Base-by-base conservation (phyloP, 23 tunicate genomes). In the Botrylloides violaceus region DNA sequence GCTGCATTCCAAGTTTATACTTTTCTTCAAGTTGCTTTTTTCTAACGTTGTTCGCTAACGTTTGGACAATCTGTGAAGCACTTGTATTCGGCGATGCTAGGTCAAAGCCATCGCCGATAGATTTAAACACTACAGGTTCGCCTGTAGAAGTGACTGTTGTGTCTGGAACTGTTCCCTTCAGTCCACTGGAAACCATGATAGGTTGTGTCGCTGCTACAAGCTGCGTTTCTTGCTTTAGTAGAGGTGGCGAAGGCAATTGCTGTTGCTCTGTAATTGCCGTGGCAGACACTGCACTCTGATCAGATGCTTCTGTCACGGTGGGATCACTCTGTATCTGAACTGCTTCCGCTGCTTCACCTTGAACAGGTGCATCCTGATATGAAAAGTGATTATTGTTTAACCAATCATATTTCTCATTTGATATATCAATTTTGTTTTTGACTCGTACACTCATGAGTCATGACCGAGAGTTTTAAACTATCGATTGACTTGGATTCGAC, bases 21-120 rank as follows among this genome's bases (percentile, higher is more conserved):
- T 36, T n/a, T 4, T 68, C 74, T 22, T 68, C 49, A 21, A 35
- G 25, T 37, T 83, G 85, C 50, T 90, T 80, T 25, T 87, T 74
- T 48, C 90, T 36, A 27, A 83, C 97, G 70, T 79, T 83, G 27
- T 90, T 79, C 38, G 97, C 89, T 24, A 90, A 35, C 9, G 90
- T 58, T 56, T 90, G 97, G 2, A 90, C 97, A 0, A 90, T 83
- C 32, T 79, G 80, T n/a, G 97, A 77, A 5, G 96, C 87, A 77
- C 72, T 77, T n/a, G 87, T 81, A 58, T 65, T 66, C 1, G 96
- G 79, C 5, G 85, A 79, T 20, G 75, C 80, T 21, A 81, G 38
- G 29, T 81, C 78, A 39, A 72, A 58, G 32, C 63, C 29, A n/a
- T 57, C 35, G 23, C 61, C 66, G 3, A 34, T 34, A 4, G 33